phyloP scores from a whole-genome alignment of 2,888 invertebrate species.

The Rhaphigaster nebulosa region DNA sequence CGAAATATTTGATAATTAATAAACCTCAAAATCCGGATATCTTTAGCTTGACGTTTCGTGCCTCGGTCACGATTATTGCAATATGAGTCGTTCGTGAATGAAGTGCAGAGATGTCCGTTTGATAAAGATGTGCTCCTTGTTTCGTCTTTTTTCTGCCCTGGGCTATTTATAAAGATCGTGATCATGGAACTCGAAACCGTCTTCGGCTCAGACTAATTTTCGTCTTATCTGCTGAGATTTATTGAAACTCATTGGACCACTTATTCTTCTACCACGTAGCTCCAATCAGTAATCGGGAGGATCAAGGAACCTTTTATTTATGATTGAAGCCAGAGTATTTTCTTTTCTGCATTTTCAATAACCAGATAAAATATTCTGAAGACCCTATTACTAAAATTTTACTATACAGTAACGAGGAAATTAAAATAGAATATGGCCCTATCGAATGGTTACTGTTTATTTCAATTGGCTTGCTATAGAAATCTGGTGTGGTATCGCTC shows the following conservation, averaged over 20 bases:
- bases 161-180: constrained; percentile 32
- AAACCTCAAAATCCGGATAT: no score
- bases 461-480: no score
- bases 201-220: not conserved
- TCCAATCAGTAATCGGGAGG: not conserved
- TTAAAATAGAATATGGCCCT: no score
- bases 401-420: not conserved
- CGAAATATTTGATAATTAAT: no score
- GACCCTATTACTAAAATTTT: not conserved
- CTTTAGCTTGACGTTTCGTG: no score
- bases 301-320: not conserved
- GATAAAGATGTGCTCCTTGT: constrained; percentile 5
- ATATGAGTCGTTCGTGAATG: not conserved
- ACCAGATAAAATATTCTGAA: not conserved
- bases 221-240: not conserved
- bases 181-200: not conserved
- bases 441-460: no score
- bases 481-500: no score
- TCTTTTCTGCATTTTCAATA: not conserved
- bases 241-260: not conserved
- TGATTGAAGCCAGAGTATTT: not conserved
- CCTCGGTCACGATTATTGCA: not conserved
- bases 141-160: not conserved
- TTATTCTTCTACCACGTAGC: not conserved
- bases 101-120: not conserved